These are phyloP conservation scores for Salvelinus namaycush DNA, from an alignment of 2,113 vertebrate species.

Conservation along the genomic window DNA sequence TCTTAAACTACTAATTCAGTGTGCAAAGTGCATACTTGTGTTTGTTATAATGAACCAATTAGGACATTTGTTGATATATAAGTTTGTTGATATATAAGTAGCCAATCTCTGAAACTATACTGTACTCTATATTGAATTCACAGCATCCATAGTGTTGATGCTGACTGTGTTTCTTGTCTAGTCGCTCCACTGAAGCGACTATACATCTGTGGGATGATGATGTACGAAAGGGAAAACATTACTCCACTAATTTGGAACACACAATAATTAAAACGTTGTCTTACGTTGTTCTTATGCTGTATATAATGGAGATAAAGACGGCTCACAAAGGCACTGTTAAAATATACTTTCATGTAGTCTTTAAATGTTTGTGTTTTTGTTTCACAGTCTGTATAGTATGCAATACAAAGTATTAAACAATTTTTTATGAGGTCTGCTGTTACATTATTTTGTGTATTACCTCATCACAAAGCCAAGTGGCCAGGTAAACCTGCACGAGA, in stretches of 20 bases:
- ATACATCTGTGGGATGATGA: conserved; percentile 32
- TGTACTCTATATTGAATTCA: conserved; percentile 18
- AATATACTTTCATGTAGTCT: conserved; percentile 83
- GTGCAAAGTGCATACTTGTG: not conserved
- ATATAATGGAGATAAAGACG: conserved; percentile 87
- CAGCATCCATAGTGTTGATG: conserved; percentile 26
- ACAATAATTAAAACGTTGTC: conserved; percentile 54
- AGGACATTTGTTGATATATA: conserved; percentile 14
- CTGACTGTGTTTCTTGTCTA: conserved; percentile 36
- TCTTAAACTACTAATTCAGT: not conserved
- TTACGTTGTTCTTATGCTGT: conserved; percentile 70
- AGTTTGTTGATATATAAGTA: conserved; percentile 2
- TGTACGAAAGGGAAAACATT: conserved; percentile 31
- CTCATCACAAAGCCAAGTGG: not conserved
- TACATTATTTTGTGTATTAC: conserved; percentile 35
- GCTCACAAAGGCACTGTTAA: conserved; percentile 81
- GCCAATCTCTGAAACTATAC: not conserved
- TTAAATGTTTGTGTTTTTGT: conserved; percentile 83
- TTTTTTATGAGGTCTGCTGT: conserved; percentile 56
- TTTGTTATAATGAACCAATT: conserved; percentile 12
- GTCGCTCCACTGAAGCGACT: conserved; percentile 15
- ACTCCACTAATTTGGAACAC: conserved; percentile 49
- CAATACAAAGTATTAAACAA: conserved; percentile 69
- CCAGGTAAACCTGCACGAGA: not conserved
- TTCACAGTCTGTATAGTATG: conserved; percentile 84